Evolutionary conservation across 2,113 vertebrate genomes (phyloP), one percentile per base, ranked within the genome.

Genomic region (Bathybates hornii): DNA sequence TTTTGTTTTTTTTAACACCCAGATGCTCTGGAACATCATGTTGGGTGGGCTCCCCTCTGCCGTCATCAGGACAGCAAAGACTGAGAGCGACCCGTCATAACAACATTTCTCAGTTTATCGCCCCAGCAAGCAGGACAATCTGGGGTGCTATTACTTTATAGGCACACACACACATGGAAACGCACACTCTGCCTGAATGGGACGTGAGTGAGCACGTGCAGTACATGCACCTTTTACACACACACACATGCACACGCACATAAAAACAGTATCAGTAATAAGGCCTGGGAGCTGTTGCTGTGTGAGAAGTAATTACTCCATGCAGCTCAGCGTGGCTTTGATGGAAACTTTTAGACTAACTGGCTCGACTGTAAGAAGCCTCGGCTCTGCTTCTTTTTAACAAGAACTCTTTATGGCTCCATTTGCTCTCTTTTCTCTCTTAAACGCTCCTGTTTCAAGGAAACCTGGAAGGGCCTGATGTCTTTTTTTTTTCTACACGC

Each of bases 311-410:
- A 95, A 95, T 95, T 59, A 94, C 93, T 93, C 90, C 90, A 90
- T 91, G 91, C 89, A 89, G 92, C 88, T 90, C 88, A 43, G 85
- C 17, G 13, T 87, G 61, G 85, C 93, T 95, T 95, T 95, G 94
- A 94, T 95, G 94, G 93, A 95, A 95, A 94, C 66, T 94, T 94
- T 93, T 90, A 92, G 87, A 89, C 93, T 86, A 88, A 91, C 94
- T 95, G 94, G 93, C 92, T 92, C 82, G 76, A 91, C 89, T 84
- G 73, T 89, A 87, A 90, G 89, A 92, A 92, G 87, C 84, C 86
- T 88, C 19, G 80, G 79, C 80, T 89, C 86, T 73, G 82, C 82
- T 91, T 27, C 86, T 89, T 89, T 93, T 93, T 93, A 87, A 92
- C 87, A 89, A 91, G 63, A 91, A 84, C 53, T 79, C 89, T 95